Percentiles rank a stretch among this genome's conserved stretches.
These are phyloP conservation scores for Remorina albescens DNA, from an alignment of 2,797 vertebrate genomes.

Conservation along the genomic window DNA sequence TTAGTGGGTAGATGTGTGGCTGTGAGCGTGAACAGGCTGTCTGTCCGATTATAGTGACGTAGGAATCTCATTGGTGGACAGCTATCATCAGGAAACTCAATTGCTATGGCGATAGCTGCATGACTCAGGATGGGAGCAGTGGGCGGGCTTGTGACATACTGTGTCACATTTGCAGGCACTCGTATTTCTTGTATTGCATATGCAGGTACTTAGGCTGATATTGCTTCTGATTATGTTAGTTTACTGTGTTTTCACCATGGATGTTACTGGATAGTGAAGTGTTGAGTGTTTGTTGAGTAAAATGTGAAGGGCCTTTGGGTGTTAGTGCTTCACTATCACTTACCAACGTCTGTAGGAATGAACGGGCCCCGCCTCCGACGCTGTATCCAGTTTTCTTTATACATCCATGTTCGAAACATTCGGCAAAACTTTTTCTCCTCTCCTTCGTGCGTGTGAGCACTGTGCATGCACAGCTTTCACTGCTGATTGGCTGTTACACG, in stretches of 20 bases:
- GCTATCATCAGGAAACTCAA: conserved; percentile 69
- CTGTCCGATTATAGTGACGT: conserved; percentile 64
- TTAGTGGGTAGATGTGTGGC: conserved; percentile 62
- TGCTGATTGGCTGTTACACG: too few relatives aligned
- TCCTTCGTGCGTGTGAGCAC: too few relatives aligned
- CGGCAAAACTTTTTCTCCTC: too few relatives aligned
- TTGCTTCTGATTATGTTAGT: conserved; percentile 55
- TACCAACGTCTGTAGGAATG: too few relatives aligned
- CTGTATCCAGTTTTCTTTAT: too few relatives aligned
- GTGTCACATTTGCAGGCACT: conserved; percentile 62
- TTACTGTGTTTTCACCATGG: conserved; percentile 25
- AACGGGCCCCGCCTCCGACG: too few relatives aligned
- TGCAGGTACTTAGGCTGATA: conserved; percentile 38
- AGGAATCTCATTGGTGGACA: conserved; percentile 67
- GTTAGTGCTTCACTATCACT: conserved; percentile 29
- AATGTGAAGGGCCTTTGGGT: conserved; percentile 28
- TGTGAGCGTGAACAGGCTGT: conserved; percentile 62
- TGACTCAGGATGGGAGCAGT: conserved; percentile 64
- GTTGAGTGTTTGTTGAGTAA: conserved; percentile 26
- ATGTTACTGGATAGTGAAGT: conserved; percentile 18
- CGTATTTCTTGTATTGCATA: conserved; percentile 50
- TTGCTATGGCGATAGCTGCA: conserved; percentile 71
- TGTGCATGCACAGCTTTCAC: too few relatives aligned
- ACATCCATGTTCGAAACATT: too few relatives aligned
- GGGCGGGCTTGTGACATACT: conserved; percentile 64